Evolutionary conservation across 2,797 vertebrate species (phyloP).

Genomic region (Rousettus madagascariensis): DNA sequence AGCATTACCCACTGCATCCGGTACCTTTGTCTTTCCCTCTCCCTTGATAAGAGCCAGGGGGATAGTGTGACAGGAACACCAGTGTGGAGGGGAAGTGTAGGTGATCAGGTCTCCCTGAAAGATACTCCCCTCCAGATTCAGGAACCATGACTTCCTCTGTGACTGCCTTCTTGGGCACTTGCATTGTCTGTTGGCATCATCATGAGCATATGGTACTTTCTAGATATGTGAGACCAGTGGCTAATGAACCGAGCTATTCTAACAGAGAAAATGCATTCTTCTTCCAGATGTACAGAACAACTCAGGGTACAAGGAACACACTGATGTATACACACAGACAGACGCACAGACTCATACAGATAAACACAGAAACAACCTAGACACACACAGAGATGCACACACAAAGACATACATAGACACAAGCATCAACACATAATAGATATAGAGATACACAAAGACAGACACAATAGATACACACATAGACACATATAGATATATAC

Average conservation of each 20-base stretch:
- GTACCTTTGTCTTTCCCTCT: neutral
- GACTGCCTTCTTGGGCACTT: neutral
- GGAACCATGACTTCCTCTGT: neutral
- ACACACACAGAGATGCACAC: neutral
- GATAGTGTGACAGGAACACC: neutral
- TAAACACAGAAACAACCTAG: neutral
- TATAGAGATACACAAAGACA: neutral
- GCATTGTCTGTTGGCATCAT: neutral
- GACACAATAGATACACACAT: neutral
- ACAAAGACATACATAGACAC: neutral
- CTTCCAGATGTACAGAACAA: neutral
- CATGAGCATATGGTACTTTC: neutral
- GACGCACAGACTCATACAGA: neutral
- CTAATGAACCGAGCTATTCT: neutral
- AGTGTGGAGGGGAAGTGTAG: neutral
- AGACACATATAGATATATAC: neutral
- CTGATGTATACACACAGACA: neutral
- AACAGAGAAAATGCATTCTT: neutral
- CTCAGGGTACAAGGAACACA: neutral
- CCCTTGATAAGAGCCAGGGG: neutral
- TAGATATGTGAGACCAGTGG: neutral
- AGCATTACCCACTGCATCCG: neutral
- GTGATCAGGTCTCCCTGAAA: neutral
- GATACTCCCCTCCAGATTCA: neutral
- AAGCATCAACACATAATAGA: no score